phyloP scores from a whole-genome alignment of 2,113 vertebrate species.

The Otocyon megalotis region DNA sequence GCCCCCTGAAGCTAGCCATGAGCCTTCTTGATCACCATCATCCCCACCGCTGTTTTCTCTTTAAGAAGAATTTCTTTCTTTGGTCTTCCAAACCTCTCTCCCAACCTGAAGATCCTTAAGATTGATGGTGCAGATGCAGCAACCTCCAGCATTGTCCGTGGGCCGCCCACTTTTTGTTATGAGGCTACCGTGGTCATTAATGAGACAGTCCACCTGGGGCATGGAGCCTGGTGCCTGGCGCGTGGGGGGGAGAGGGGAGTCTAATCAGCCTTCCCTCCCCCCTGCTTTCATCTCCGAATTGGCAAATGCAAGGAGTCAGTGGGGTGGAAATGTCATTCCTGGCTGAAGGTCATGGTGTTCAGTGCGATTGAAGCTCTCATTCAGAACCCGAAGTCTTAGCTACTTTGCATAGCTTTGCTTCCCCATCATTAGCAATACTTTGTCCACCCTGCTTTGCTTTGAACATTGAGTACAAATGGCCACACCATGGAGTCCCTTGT shows the following conservation, averaged over 20 bases:
- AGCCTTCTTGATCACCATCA: not conserved
- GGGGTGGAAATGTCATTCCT: accelerated
- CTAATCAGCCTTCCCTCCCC: accelerated
- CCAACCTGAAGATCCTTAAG: not conserved
- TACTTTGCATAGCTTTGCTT: not conserved
- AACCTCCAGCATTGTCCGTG: accelerated
- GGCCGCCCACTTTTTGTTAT: accelerated
- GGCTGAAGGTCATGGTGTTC: not conserved
- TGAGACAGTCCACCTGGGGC: accelerated
- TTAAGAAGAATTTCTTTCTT: not conserved
- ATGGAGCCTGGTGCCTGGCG: accelerated
- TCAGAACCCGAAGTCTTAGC: not conserved
- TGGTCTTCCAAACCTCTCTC: not conserved
- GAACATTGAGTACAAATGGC: not conserved
- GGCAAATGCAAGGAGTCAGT: accelerated
- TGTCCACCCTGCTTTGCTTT: not conserved
- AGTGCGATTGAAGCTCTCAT: accelerated
- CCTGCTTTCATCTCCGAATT: not conserved
- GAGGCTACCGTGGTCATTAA: accelerated
- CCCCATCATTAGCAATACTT: not conserved
- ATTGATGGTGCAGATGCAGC: not conserved
- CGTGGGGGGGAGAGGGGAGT: accelerated
- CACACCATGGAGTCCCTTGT: not conserved
- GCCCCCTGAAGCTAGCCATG: not conserved
- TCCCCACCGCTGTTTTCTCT: too few species aligned